These are phyloP conservation scores for Dicyrtoma fusca DNA, from an alignment of 2,888 invertebrate genomes.

Conservation along the genomic window DNA sequence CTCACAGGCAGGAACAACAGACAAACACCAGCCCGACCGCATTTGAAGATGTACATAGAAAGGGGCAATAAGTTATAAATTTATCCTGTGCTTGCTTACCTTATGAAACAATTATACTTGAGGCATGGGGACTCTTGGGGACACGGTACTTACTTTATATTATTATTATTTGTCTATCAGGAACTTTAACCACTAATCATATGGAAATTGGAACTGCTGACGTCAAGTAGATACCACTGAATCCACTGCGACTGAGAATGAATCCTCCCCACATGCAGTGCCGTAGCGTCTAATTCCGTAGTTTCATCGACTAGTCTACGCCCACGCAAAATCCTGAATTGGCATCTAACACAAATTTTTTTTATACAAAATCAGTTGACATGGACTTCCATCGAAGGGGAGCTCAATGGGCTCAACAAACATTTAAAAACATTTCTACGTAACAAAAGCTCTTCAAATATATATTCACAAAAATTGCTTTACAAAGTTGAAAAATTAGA, in stretches of 20 bases:
- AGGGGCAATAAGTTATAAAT: too few relatives aligned
- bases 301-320: not conserved
- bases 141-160: too few relatives aligned
- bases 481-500: too few relatives aligned
- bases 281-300: not conserved
- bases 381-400: not conserved
- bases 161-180: too few relatives aligned
- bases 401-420: not conserved
- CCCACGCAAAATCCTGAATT: not conserved
- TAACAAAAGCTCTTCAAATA: not conserved
- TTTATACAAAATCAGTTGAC: not conserved
- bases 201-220: conserved; percentile 7
- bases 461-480: too few relatives aligned
- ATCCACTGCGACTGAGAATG: not conserved
- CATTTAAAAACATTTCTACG: not conserved
- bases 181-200: not conserved
- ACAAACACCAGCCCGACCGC: too few relatives aligned
- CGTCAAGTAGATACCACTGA: not conserved
- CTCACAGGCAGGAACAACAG: too few relatives aligned
- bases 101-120: too few relatives aligned
- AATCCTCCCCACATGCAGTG: not conserved
- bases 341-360: not conserved
- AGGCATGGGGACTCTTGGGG: too few relatives aligned
- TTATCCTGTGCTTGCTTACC: too few relatives aligned
- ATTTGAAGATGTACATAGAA: too few relatives aligned